Base-by-base conservation (phyloP, 2,888 invertebrate species). In the Gasteruption jaculator region DNA sequence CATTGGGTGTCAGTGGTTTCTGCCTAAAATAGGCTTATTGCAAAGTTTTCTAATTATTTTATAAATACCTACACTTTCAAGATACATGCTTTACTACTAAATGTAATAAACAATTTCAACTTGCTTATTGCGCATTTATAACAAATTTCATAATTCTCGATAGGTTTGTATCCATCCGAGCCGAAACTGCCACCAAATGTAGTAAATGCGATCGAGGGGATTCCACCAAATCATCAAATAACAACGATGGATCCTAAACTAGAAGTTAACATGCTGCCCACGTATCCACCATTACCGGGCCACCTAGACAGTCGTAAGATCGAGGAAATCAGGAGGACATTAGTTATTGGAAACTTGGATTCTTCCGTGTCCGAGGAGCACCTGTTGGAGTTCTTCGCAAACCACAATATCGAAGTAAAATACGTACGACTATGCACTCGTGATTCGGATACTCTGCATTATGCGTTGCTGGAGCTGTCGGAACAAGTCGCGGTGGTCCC, bases 301-400 rank as follows among this genome's bases (percentile, higher is more conserved):
- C 83, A 86, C 43, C 85, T 87, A 58, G 95, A 95, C 69, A 83
- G 87, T 3, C 78, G 86, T 12, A 89, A 90, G 71, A 88, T 95
- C 45, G 96, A 99, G 71, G 97, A 99, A 74, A 93, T 96, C 18
- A 80, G 99, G 18, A 79, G 99, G 49, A 99, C 99, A 0, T 77
- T 94, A 40, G 81, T 94, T 2, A 80, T 87, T 37, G 91, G 94
- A 64, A 78, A 93, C 20, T 72, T 79, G 31, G 84, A 86, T 46
- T 71, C 81, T 16, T 74, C 82, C 46, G 81, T 85, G 5, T 68
- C 74, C 5, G 76, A 87, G 4, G 89, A 94, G 49, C 88, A 92
- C 58, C 73, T 97, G n/a, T 80, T 95, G 63, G 86, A 89, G 45
- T 88, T 88, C 68, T 93, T 97, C 67, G 79, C 82, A 41, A 79